Base-by-base conservation (phyloP, 1,140 invertebrate genomes). In the Papilio glaucus region DNA sequence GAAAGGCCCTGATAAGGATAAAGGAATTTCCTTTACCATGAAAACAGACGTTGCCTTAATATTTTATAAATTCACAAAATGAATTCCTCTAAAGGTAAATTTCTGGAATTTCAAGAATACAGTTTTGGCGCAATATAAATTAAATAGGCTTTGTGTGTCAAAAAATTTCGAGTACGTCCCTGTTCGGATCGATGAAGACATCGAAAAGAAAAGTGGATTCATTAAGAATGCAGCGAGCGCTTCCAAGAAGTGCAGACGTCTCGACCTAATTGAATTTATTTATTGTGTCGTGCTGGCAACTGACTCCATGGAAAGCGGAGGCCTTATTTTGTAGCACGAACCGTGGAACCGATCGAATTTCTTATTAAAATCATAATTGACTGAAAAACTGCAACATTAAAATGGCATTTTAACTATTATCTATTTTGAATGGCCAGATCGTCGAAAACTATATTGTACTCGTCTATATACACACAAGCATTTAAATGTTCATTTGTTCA, bases 131-230 rank as follows among this genome's bases (percentile, higher is more conserved):
- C n/a, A 21, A 41, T 41, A 13, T 13, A 49, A 49, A 49, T 6
- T 21, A 15, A 7, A 45, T 24, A 57, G 24, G 10, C 7, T 49
- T 49, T 21, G 45, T 49, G 4, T 45, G 45, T 49, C 45, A 49
- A 13, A 24, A 61, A 61, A 61, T n/a, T 29, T 29, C 4, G 21
- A 74, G 73, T 75, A 9, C 85, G 79, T 65, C 77, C 79, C 87
- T 86, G 80, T 77, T 53, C 10, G 18, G 33, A 65, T 73, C 68
- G 80, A 87, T 88, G 84, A 88, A 90, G 88, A 90, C 85, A 87
- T 90, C 77, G 80, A 73, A 68, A 77, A 78, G 78, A 79, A 85
- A 82, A 85, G 72, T 85, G 85, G 80, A 71, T 76, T 80, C 81
- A 84, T 84, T 85, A 88, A 77, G 72, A 74, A 71, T 72, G 74